Evolutionary conservation across 2,888 invertebrate genomes (phyloP).

Genomic region (Lochmaea crataegi): DNA sequence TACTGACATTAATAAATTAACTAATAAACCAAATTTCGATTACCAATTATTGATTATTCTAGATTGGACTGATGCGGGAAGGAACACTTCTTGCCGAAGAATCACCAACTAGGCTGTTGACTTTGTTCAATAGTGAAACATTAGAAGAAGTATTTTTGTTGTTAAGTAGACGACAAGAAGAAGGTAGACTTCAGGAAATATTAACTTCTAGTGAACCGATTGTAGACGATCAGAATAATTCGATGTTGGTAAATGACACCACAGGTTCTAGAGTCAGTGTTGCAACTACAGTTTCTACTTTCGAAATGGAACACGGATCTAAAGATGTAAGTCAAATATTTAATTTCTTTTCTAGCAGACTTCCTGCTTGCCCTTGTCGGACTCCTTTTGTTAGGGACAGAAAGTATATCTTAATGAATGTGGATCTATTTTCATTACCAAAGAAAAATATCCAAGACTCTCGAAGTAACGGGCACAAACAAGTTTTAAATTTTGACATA

Average conservation of each 20-base stretch:
- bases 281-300: conserved; percentile 47
- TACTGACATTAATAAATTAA: no score
- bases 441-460: no score
- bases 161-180: conserved; percentile 75
- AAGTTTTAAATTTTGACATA: no score
- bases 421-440: no score
- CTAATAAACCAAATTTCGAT: no score
- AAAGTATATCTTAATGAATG: no score
- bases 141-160: conserved; percentile 91
- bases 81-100: conserved; percentile 89
- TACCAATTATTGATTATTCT: neutral
- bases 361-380: no score
- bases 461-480: no score
- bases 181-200: conserved; percentile 56
- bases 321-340: conserved; percentile 50
- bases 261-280: conserved; percentile 46
- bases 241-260: conserved; percentile 29
- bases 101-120: conserved; percentile 78
- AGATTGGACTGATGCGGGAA: conserved; percentile 92
- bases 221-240: conserved; percentile 46
- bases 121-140: conserved; percentile 75
- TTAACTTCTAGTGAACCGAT: conserved; percentile 33
- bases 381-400: no score
- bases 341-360: neutral
- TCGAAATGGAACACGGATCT: conserved; percentile 52